Percentiles rank a stretch among this genome's conserved stretches.
These are phyloP conservation scores for Lucifuga dentata DNA, from an alignment of 2,113 vertebrate genomes.

Conservation along the genomic window DNA sequence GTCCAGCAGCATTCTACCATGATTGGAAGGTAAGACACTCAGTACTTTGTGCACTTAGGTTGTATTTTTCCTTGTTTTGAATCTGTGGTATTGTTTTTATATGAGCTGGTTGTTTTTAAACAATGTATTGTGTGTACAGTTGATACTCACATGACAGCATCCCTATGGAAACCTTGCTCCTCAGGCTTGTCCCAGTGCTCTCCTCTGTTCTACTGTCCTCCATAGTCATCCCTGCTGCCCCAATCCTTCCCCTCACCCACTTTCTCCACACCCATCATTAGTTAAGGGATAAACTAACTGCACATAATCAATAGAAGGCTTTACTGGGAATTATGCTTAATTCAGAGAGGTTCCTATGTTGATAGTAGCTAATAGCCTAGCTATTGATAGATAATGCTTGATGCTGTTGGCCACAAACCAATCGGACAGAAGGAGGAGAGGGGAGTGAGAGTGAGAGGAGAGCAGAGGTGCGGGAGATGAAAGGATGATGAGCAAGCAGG, in stretches of 20 bases:
- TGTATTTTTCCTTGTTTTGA: constrained; percentile 17
- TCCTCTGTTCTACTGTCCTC: constrained; percentile 62
- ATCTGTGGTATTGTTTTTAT: neutral
- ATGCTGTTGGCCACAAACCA: constrained; percentile 57
- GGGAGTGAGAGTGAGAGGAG: constrained; percentile 52
- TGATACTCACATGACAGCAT: constrained; percentile 21
- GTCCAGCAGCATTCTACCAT: constrained; percentile 89
- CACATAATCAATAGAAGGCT: constrained; percentile 71
- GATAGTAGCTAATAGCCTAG: constrained; percentile 54
- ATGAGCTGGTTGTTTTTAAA: constrained; percentile 21
- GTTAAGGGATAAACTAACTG: constrained; percentile 71
- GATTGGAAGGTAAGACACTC: constrained; percentile 85
- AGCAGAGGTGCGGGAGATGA: constrained; percentile 61
- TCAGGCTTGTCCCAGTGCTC: constrained; percentile 55
- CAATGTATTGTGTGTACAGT: constrained; percentile 27
- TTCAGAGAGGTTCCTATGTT: constrained; percentile 64
- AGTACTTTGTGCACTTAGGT: constrained; percentile 1
- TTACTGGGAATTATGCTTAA: constrained; percentile 63
- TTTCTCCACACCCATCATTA: constrained; percentile 48
- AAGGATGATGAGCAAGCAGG: constrained; percentile 60
- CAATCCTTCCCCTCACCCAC: constrained; percentile 45
- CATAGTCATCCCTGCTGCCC: constrained; percentile 41
- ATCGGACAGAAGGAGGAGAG: constrained; percentile 60
- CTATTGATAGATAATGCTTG: constrained; percentile 59
- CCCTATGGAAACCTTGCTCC: constrained; percentile 19